A percentile compares a stretch with the other conserved stretches of the same genome.
Conservation (phyloP, 1,140 invertebrate genomes). For the Homalodisca vitripennis region DNA sequence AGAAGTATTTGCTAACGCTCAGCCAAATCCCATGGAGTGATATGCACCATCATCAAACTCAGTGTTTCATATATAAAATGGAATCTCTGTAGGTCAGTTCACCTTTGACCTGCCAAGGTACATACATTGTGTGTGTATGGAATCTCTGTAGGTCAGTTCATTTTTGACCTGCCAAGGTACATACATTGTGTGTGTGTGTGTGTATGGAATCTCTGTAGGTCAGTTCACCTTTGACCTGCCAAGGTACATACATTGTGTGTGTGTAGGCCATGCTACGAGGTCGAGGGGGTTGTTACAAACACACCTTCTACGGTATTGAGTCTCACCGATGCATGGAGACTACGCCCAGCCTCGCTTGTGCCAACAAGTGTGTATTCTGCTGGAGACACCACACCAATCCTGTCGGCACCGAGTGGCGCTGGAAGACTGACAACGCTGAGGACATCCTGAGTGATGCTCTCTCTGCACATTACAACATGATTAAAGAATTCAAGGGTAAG, state of each 20-base stretch:
- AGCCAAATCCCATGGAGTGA: too few species aligned
- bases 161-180: background rate
- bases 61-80: too few species aligned
- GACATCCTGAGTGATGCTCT: constrained; percentile 56
- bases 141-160: background rate
- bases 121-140: too few species aligned
- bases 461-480: constrained; percentile 58
- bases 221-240: too few species aligned
- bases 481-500: constrained; percentile 63
- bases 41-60: too few species aligned
- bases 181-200: too few species aligned
- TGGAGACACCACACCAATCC: constrained; percentile 70
- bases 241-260: background rate
- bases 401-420: constrained; percentile 67
- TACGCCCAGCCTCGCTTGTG: constrained; percentile 64
- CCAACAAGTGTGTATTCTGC: constrained; percentile 69
- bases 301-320: constrained; percentile 67
- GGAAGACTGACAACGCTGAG: constrained; percentile 62
- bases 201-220: too few species aligned
- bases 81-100: too few species aligned
- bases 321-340: constrained; percentile 65
- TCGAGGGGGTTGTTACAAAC: constrained; percentile 66
- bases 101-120: too few species aligned
- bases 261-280: constrained; percentile 61
- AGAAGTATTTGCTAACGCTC: too few species aligned